These are phyloP conservation scores for Euleptes europaea DNA, from an alignment of 2,113 vertebrate species.

Conservation along the genomic window DNA sequence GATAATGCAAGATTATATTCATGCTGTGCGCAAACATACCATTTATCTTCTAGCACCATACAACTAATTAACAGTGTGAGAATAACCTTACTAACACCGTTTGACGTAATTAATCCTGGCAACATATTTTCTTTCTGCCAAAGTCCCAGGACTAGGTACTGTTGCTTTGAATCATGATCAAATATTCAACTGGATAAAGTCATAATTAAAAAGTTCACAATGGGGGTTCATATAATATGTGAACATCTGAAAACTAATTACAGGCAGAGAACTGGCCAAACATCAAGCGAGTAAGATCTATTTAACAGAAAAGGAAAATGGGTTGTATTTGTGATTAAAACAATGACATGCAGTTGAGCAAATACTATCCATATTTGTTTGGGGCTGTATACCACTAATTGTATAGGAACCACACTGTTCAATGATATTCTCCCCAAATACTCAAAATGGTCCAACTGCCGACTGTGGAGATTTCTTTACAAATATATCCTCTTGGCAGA, in stretches of 20 bases:
- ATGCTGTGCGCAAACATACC: background rate
- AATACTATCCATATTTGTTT: background rate
- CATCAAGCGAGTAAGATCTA: background rate
- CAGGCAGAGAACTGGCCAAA: background rate
- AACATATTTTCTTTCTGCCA: background rate
- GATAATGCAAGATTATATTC: background rate
- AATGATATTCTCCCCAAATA: background rate
- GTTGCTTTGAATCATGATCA: background rate
- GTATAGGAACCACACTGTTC: background rate
- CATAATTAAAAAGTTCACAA: background rate
- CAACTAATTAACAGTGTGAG: background rate
- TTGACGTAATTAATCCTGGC: conserved; percentile 5
- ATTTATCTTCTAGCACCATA: background rate
- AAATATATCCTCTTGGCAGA: background rate
- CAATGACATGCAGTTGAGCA: accelerated
- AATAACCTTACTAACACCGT: conserved; percentile 19
- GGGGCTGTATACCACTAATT: background rate
- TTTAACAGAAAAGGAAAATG: background rate
- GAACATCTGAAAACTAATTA: conserved; percentile 18
- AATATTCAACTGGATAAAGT: background rate
- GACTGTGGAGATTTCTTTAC: background rate
- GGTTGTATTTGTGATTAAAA: background rate
- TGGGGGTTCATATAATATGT: accelerated
- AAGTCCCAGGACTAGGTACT: background rate
- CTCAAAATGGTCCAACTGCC: background rate